These are phyloP conservation scores for Drosophila conformis DNA, from an alignment of 2,888 invertebrate genomes.

Conservation along the genomic window DNA sequence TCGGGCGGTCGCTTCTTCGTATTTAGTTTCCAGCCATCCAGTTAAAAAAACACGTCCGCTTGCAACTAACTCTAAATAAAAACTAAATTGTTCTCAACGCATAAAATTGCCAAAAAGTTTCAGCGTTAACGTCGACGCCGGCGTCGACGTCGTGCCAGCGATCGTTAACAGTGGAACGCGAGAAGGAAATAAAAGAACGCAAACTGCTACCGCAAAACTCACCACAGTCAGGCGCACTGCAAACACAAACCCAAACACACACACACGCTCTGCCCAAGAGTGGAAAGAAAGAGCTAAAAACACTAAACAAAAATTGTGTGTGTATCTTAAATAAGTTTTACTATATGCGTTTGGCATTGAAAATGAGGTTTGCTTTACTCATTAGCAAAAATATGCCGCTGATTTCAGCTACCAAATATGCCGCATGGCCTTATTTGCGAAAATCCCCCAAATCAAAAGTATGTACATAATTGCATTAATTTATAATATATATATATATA, in stretches of 20 bases:
- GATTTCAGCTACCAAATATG: conserved; percentile 54
- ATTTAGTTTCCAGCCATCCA: conserved; percentile 84
- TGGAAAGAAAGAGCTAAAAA: conserved; percentile 25
- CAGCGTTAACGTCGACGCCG: conserved; percentile 18
- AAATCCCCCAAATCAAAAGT: conserved; percentile 21
- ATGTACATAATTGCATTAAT: conserved; percentile 11
- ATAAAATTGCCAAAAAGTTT: conserved; percentile 73
- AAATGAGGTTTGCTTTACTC: conserved; percentile 43
- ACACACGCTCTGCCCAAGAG: conserved; percentile 11
- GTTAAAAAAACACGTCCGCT: conserved; percentile 83
- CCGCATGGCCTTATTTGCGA: conserved; percentile 12
- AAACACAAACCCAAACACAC: conserved; percentile 10
- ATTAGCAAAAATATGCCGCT: conserved; percentile 48
- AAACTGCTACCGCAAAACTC: conserved; percentile 60
- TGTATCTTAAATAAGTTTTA: conserved; percentile 26
- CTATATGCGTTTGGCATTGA: conserved; percentile 59
- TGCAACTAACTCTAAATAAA: conserved; percentile 83
- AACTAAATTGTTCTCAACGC: conserved; percentile 77
- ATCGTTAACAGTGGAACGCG: conserved; percentile 59
- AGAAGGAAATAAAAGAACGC: conserved; percentile 72
- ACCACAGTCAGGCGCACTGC: conserved; percentile 49
- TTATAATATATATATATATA: neutral
- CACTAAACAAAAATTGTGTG: neutral
- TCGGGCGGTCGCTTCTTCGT: conserved; percentile 65
- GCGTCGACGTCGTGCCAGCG: conserved; percentile 31